Percentiles rank a stretch among this genome's conserved stretches.
Conservation (phyloP, 2,113 vertebrate genomes). For the Meleagris gallopavo region DNA sequence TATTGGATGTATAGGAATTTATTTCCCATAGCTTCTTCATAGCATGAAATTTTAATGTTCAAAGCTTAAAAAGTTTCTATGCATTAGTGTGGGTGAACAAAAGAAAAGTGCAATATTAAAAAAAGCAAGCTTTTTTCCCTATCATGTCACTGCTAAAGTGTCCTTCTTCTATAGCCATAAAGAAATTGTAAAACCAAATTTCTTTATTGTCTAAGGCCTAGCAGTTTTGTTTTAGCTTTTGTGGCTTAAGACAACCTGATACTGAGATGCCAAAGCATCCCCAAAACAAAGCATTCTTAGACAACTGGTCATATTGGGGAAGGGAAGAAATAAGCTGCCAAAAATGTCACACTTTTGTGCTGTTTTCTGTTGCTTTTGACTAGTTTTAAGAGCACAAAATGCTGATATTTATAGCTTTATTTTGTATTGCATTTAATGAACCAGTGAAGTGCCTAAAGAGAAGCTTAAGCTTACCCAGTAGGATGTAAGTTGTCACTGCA, state of each 20-base stretch:
- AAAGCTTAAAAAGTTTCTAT: conserved; percentile 75
- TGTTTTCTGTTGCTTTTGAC: conserved; percentile 70
- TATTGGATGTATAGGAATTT: conserved; percentile 73
- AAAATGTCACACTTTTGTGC: conserved; percentile 77
- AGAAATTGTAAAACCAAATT: conserved; percentile 77
- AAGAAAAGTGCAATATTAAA: conserved; percentile 83
- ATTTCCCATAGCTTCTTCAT: conserved; percentile 69
- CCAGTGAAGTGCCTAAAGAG: conserved; percentile 83
- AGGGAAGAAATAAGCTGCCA: conserved; percentile 74
- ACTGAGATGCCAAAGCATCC: conserved; percentile 79
- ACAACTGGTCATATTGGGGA: conserved; percentile 55
- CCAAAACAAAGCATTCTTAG: conserved; percentile 71
- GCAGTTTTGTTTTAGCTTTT: conserved; percentile 70
- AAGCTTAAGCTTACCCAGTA: conserved; percentile 64
- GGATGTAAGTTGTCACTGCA: conserved; percentile 66
- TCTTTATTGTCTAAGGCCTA: conserved; percentile 77
- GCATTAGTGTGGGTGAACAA: conserved; percentile 82
- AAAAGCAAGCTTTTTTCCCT: conserved; percentile 68
- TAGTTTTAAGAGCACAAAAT: conserved; percentile 77
- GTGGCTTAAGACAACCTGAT: conserved; percentile 68
- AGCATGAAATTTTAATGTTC: conserved; percentile 67
- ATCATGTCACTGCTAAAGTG: conserved; percentile 76
- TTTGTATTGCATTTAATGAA: conserved; percentile 77
- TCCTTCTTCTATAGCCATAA: conserved; percentile 77
- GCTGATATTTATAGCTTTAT: conserved; percentile 81